A percentile compares a stretch with the other conserved stretches of the same genome.
Conservation (phyloP, 2,888 invertebrate species). For the Noctua janthina region DNA sequence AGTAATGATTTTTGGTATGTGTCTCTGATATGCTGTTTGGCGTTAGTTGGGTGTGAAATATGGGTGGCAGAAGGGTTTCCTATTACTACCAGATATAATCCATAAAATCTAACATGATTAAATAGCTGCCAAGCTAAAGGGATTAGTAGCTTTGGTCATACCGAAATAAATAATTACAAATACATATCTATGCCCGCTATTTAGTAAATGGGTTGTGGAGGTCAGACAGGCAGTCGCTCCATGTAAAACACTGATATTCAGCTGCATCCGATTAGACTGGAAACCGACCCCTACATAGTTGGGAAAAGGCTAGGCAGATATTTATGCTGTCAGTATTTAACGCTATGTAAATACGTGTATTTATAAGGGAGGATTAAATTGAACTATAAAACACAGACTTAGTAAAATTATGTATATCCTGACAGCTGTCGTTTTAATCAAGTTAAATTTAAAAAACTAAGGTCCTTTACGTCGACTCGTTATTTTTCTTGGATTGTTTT, state of each 20-base stretch:
- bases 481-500: no score
- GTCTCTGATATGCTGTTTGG: constrained; percentile 30
- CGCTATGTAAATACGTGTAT: no score
- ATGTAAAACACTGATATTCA: background rate
- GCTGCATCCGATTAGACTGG: background rate
- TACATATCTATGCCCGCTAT: no score
- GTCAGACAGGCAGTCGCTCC: background rate
- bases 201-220: background rate
- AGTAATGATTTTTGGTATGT: constrained; percentile 54
- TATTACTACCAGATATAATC: no score
- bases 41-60: constrained; percentile 5
- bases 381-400: no score
- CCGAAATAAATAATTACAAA: background rate
- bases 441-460: no score
- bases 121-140: background rate
- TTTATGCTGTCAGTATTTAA: no score
- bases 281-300: background rate
- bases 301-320: no score
- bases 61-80: background rate
- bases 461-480: no score
- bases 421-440: no score
- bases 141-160: background rate
- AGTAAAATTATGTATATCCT: no score
- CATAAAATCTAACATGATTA: background rate
- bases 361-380: no score